Conservation (phyloP, 2,113 vertebrate genomes). For the Oryzias javanicus region DNA sequence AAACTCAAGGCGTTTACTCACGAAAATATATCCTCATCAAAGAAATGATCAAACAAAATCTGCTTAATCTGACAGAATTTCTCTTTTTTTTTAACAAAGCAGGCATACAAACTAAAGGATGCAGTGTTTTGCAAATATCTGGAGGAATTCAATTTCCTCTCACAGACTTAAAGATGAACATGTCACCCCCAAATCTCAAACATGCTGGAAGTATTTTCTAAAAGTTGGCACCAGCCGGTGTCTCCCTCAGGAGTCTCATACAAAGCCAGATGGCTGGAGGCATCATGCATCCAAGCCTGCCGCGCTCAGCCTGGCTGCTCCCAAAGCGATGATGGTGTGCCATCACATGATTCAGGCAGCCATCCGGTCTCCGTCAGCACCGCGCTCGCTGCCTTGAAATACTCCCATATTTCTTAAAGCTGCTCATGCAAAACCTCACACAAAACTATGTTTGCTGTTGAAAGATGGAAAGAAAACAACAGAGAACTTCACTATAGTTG, state of each 20-base stretch:
- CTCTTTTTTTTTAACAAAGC: background rate
- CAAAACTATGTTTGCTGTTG: conserved; percentile 1
- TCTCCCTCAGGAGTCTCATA: conserved; percentile 65
- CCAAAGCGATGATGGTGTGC: conserved; percentile 53
- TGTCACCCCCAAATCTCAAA: conserved; percentile 60
- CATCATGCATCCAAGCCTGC: conserved; percentile 63
- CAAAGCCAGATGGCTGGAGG: conserved; percentile 73
- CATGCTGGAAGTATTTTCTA: conserved; percentile 64
- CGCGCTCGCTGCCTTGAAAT: conserved; percentile 32
- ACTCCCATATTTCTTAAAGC: conserved; percentile 28
- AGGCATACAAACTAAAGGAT: conserved; percentile 18
- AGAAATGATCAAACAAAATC: background rate
- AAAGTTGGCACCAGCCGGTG: conserved; percentile 61
- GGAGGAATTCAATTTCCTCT: conserved; percentile 22
- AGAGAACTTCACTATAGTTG: background rate
- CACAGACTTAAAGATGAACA: conserved; percentile 41
- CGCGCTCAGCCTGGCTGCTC: conserved; percentile 61
- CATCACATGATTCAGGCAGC: conserved; percentile 51
- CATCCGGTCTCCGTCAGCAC: conserved; percentile 42
- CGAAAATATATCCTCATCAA: conserved; percentile 3
- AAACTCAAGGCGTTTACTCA: background rate
- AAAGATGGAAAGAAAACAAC: background rate
- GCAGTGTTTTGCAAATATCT: conserved; percentile 26
- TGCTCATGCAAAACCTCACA: conserved; percentile 1
- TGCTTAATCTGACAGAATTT: background rate